Evolutionary conservation across 2,797 vertebrate genomes (phyloP).

Genomic region (Spea hammondii): DNA sequence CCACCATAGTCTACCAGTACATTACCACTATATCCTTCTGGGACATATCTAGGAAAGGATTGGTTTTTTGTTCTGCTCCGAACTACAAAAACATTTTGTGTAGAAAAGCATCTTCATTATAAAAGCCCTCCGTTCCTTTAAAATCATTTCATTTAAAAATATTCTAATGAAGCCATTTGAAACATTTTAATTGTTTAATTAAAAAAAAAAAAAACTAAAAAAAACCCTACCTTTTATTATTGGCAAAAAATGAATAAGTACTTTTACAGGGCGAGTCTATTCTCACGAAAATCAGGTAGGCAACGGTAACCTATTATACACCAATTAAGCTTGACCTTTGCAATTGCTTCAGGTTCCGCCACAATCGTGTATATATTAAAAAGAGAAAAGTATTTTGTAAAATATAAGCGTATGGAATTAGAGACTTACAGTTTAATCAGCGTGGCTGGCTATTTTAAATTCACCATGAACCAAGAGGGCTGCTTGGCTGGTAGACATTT

Average conservation of each 20-base stretch:
- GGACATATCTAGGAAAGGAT: too few relatives aligned
- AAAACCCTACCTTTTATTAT: too few relatives aligned
- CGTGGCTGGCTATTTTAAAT: constrained; percentile 73
- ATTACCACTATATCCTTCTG: too few relatives aligned
- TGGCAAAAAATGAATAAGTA: not conserved
- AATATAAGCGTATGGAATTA: constrained; percentile 71
- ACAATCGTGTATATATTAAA: constrained; percentile 64
- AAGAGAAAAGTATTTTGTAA: constrained; percentile 64
- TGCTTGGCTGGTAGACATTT: too few relatives aligned
- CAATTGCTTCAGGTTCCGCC: constrained; percentile 66
- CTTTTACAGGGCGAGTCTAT: constrained; percentile 37
- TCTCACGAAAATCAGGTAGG: constrained; percentile 68
- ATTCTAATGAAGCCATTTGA: too few relatives aligned
- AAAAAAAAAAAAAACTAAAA: too few relatives aligned
- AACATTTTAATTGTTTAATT: too few relatives aligned
- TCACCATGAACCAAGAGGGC: constrained; percentile 69
- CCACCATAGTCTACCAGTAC: too few relatives aligned
- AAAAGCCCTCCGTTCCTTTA: too few relatives aligned
- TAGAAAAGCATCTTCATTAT: constrained; percentile 16
- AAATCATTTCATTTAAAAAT: too few relatives aligned
- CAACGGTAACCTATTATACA: constrained; percentile 68
- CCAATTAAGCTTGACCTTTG: constrained; percentile 70
- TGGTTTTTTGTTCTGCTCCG: too few relatives aligned
- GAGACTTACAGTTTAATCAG: constrained; percentile 77
- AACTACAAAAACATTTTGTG: constrained; percentile 8